Conservation (phyloP, 2,797 vertebrate genomes). For the Channa striata region DNA sequence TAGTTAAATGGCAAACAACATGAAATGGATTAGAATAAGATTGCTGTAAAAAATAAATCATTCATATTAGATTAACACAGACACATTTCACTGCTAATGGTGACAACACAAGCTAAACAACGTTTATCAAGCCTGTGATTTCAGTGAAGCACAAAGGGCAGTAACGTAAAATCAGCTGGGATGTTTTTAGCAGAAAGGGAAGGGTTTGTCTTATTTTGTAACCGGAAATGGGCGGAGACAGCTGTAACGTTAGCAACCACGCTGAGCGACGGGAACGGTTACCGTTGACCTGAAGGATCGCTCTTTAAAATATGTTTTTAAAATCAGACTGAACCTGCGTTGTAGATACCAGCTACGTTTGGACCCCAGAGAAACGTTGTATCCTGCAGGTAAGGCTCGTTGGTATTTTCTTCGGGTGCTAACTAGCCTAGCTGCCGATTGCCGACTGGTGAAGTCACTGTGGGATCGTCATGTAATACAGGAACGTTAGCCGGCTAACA, state of each 20-base stretch:
- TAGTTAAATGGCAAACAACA: no score
- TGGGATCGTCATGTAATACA: conserved; percentile 48
- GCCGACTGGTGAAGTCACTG: conserved; percentile 39
- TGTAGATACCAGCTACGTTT: not conserved
- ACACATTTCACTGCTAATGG: no score
- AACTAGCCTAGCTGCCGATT: conserved; percentile 38
- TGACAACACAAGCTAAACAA: no score
- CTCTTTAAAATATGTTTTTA: conserved; percentile 50
- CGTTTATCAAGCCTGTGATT: not conserved
- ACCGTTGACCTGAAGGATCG: conserved; percentile 47
- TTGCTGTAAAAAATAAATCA: no score
- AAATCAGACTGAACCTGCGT: conserved; percentile 19
- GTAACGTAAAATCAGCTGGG: not conserved
- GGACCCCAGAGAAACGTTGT: conserved; percentile 3
- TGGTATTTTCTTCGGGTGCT: not conserved
- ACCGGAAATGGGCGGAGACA: conserved; percentile 75
- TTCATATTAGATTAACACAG: no score
- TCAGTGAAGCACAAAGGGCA: not conserved
- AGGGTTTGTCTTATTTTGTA: conserved; percentile 32
- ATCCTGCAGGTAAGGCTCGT: conserved; percentile 61
- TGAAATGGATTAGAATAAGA: no score
- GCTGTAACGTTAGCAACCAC: conserved; percentile 81
- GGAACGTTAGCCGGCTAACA: conserved; percentile 58
- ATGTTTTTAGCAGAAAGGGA: conserved; percentile 6
- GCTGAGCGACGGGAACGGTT: conserved; percentile 60